These are phyloP conservation scores for Sarcoramphus papa DNA, from an alignment of 2,797 vertebrate species.

Conservation along the genomic window DNA sequence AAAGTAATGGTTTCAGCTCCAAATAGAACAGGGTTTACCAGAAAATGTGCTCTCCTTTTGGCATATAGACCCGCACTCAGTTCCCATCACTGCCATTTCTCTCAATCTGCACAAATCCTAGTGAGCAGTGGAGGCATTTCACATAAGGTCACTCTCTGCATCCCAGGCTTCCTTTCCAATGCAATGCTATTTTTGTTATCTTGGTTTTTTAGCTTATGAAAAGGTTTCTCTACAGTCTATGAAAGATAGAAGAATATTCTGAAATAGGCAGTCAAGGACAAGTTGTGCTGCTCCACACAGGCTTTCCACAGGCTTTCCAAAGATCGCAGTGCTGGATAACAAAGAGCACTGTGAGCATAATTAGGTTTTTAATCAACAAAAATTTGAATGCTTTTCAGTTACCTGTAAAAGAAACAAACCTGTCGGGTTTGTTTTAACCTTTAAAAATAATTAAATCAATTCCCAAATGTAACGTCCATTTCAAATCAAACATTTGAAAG, in stretches of 20 bases:
- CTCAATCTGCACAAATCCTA: not conserved
- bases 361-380: not conserved
- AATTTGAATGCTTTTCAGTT: not conserved
- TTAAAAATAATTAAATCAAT: not conserved
- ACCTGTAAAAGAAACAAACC: not conserved
- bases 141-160: not conserved
- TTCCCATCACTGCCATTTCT: not conserved
- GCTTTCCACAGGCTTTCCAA: not conserved
- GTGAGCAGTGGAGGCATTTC: not conserved
- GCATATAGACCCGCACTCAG: not conserved
- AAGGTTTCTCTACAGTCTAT: accelerated
- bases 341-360: not conserved
- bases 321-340: not conserved
- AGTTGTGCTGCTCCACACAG: not conserved
- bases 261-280: not conserved
- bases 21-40: not conserved
- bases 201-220: not conserved
- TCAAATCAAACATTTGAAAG: not conserved
- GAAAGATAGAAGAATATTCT: not conserved
- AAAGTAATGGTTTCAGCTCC: not conserved
- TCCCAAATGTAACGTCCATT: not conserved
- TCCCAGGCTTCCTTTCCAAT: not conserved
- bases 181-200: not conserved
- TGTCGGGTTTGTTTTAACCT: not conserved
- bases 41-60: not conserved